A percentile compares a stretch with the other conserved stretches of the same genome.
Evolutionary conservation across 2,113 vertebrate genomes (phyloP).

Genomic region (Uria lomvia): DNA sequence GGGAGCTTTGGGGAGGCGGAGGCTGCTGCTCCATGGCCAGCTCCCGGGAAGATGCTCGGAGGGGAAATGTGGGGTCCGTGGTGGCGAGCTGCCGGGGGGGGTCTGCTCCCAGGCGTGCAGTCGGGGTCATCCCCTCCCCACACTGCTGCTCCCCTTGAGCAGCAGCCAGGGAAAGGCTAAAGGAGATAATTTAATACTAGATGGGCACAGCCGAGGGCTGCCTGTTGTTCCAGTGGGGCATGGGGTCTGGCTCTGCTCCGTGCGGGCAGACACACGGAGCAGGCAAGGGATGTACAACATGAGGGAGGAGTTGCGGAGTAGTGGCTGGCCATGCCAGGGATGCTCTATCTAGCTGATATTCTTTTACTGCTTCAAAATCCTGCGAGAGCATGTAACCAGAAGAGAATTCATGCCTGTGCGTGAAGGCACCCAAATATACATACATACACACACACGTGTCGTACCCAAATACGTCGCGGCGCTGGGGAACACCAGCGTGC

Average conservation of each 20-base stretch:
- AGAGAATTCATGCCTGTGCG: background rate
- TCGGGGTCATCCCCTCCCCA: background rate
- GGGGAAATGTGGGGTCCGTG: fast-evolving
- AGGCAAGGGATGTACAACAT: background rate
- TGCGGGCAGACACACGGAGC: background rate
- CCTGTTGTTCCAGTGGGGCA: background rate
- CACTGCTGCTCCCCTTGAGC: background rate
- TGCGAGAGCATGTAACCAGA: background rate
- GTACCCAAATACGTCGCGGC: background rate
- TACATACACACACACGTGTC: background rate
- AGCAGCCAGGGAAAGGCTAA: background rate
- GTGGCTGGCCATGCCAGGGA: background rate
- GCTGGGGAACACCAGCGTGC: background rate
- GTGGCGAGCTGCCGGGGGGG: background rate
- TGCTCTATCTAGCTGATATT: fast-evolving
- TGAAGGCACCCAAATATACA: slow-evolving; percentile 19
- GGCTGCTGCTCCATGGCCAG: background rate
- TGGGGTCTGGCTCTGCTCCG: background rate
- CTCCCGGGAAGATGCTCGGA: background rate
- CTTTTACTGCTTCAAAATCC: background rate
- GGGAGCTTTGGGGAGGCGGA: background rate
- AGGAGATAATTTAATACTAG: background rate
- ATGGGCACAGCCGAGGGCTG: background rate
- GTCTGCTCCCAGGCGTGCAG: fast-evolving
- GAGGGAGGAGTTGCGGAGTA: background rate